Evolutionary conservation across 2,888 invertebrate species (phyloP).

Genomic region (Pristionchus mayeri): DNA sequence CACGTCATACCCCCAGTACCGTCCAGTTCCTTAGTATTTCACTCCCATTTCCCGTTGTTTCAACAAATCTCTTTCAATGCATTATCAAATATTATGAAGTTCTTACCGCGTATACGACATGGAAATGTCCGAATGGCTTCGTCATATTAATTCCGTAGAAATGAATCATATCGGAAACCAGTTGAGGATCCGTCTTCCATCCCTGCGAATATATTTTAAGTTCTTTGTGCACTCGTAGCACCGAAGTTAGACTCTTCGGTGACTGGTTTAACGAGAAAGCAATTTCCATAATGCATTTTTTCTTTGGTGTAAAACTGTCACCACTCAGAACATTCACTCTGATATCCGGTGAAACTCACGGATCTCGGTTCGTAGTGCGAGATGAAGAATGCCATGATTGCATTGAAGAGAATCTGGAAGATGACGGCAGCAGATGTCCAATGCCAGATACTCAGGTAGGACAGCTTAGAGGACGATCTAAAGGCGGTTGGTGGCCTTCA

Average conservation of each 20-base stretch:
- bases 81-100: too few relatives aligned
- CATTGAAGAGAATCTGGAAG: constrained; percentile 19
- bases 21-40: neutral
- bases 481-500: neutral
- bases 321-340: too few relatives aligned
- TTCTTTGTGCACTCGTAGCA: too few relatives aligned
- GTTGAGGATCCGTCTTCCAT: neutral
- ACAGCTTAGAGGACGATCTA: neutral
- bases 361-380: constrained; percentile 31
- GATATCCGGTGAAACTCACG: neutral
- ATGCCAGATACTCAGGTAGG: neutral
- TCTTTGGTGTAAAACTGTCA: too few relatives aligned
- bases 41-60: neutral
- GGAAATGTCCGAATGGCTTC: constrained; percentile 41
- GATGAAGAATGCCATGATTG: constrained; percentile 33
- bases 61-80: too few relatives aligned
- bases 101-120: constrained; percentile 41
- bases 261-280: too few relatives aligned
- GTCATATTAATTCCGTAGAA: constrained; percentile 34
- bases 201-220: neutral
- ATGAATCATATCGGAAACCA: neutral
- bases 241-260: too few relatives aligned
- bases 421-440: neutral
- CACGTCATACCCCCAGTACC: neutral
- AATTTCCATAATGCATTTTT: too few relatives aligned